Conservation (phyloP, 1,140 invertebrate species). For the Drosophila funebris region DNA sequence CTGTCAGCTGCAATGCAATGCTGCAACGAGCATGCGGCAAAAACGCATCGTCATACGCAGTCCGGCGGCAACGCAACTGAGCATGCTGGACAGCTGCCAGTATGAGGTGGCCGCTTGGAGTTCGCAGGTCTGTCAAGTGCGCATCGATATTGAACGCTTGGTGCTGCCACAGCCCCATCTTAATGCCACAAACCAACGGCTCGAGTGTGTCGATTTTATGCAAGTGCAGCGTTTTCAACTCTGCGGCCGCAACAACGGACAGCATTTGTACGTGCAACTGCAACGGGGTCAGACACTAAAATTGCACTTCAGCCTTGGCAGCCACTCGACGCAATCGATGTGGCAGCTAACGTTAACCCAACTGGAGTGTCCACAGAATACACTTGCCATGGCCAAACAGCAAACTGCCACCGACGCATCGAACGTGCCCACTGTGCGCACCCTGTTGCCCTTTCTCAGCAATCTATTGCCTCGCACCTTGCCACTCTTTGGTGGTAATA, state of each 20-base stretch:
- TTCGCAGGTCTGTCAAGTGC: slow-evolving; percentile 69
- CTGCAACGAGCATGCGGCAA: slow-evolving; percentile 38
- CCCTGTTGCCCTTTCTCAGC: slow-evolving; percentile 52
- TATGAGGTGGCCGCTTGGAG: slow-evolving; percentile 68
- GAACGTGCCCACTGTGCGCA: slow-evolving; percentile 41
- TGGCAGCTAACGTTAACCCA: slow-evolving; percentile 70
- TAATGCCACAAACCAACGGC: slow-evolving; percentile 45
- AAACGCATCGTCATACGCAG: slow-evolving; percentile 64
- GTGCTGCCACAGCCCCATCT: slow-evolving; percentile 67
- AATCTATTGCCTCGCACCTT: slow-evolving; percentile 62
- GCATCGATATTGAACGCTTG: slow-evolving; percentile 69
- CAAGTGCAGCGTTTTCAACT: slow-evolving; percentile 68
- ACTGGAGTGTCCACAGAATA: slow-evolving; percentile 57
- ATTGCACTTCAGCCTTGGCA: slow-evolving; percentile 48
- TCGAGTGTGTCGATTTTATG: slow-evolving; percentile 68
- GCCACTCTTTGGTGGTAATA: slow-evolving; percentile 50
- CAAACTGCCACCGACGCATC: not conserved
- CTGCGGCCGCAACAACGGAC: slow-evolving; percentile 65
- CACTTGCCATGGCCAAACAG: slow-evolving; percentile 6
- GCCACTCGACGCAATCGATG: slow-evolving; percentile 42
- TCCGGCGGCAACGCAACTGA: slow-evolving; percentile 42
- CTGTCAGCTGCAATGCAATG: slow-evolving; percentile 60
- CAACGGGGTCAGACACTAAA: slow-evolving; percentile 52
- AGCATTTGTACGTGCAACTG: slow-evolving; percentile 65
- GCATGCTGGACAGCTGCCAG: slow-evolving; percentile 62